phyloP scores from a whole-genome alignment of 2,888 invertebrate genomes.

The Yponomeuta malinellus region DNA sequence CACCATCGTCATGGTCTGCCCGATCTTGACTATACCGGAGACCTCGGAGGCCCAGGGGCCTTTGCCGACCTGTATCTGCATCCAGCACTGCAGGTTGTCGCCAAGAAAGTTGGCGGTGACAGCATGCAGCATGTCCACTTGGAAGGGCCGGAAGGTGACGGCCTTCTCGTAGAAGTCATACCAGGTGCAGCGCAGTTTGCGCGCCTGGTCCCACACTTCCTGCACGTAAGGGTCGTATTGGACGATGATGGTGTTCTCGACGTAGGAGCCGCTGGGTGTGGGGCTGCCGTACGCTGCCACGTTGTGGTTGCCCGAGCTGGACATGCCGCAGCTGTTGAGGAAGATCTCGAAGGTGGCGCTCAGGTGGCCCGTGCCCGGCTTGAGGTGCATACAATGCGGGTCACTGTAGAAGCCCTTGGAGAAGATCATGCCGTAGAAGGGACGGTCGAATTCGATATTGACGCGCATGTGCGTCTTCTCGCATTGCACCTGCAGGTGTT shows the following conservation, averaged over 20 bases:
- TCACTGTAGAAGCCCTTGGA: constrained; percentile 96
- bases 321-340: constrained; percentile 95
- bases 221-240: constrained; percentile 97
- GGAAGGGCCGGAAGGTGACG: constrained; percentile 95
- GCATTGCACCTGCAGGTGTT: constrained; percentile 94
- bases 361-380: constrained; percentile 92
- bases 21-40: constrained; percentile 95
- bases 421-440: constrained; percentile 97
- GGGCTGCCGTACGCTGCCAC: constrained; percentile 89
- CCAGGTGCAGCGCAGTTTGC: constrained; percentile 95
- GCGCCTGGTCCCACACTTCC: constrained; percentile 96
- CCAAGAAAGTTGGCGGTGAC: constrained; percentile 97
- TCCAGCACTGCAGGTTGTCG: constrained; percentile 97
- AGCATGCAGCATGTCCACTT: constrained; percentile 96
- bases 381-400: constrained; percentile 92
- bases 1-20: constrained; percentile 98
- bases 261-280: constrained; percentile 93
- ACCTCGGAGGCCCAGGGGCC: constrained; percentile 98
- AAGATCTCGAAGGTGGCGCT: constrained; percentile 96
- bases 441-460: constrained; percentile 95
- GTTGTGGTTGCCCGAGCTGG: constrained; percentile 92
- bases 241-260: constrained; percentile 95
- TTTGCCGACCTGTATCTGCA: constrained; percentile 97
- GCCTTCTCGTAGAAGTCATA: constrained; percentile 97
- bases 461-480: constrained; percentile 97